These are phyloP conservation scores for Leuciscus waleckii DNA, from an alignment of 2,797 vertebrate genomes.

Conservation along the genomic window DNA sequence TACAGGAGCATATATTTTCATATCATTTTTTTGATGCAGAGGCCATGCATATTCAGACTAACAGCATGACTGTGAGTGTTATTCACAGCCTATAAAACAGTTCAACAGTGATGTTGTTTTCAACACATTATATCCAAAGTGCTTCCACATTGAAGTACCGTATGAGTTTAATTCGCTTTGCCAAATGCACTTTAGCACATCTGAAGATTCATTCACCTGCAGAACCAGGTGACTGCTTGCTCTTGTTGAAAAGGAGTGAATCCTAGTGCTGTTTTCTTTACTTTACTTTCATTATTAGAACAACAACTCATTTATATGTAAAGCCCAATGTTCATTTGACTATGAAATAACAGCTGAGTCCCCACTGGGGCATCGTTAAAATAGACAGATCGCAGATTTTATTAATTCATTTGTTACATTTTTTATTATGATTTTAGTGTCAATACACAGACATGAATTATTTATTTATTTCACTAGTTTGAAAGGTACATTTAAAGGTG, in stretches of 20 bases:
- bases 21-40: neutral
- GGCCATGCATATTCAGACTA: neutral
- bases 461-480: too few relatives aligned
- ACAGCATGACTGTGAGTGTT: neutral
- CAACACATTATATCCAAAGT: neutral
- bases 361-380: neutral
- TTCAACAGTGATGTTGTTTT: neutral
- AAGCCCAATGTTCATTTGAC: neutral
- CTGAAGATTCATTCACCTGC: neutral
- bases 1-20: neutral
- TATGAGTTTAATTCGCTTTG: neutral
- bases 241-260: neutral
- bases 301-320: neutral
- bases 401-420: neutral
- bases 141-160: neutral
- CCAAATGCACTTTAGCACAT: neutral
- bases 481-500: too few relatives aligned
- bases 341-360: neutral
- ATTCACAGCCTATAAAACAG: neutral
- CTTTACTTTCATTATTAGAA: neutral
- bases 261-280: neutral
- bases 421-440: neutral
- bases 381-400: neutral
- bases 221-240: neutral
- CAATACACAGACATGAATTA: neutral